Evolutionary conservation across 1,140 invertebrate genomes (phyloP), one percentile per base, ranked within the genome.

Genomic region (Cyrtorhinus lividipennis): DNA sequence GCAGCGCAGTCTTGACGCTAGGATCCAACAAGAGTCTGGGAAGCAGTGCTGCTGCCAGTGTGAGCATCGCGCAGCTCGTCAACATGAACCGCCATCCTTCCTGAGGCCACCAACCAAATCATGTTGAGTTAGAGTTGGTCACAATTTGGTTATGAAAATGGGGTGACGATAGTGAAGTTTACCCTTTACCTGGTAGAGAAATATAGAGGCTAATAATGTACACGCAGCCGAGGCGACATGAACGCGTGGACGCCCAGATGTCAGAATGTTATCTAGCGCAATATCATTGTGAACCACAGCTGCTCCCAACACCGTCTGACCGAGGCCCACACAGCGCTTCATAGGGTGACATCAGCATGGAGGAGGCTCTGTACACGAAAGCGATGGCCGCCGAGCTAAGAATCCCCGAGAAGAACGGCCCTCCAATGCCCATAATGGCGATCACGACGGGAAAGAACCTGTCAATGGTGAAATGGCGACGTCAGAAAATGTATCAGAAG

Each of bases 321-420:
- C 92, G 45, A 92, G 83, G 58, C 93, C 93, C 89, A n/a, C 91
- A 96, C 59, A 95, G 80, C 70, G 94, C 81, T 26, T 92, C 91
- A 77, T 95, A 91, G 59, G 92, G 87, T 62, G 84, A 81, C 91
- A 96, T 92, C 70, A 84, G 81, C 73, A 93, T 80, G 71, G 83
- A 85, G 24, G 92, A 89, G 63, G 90, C 88, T 68, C 87, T 79
- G 73, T 95, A 95, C 45, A 95, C 91, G 72, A 92, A 93, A 38
- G 92, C 90, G 44, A 95, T 85, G n/a, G 87, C 88, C 23, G 92
- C 92, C 79, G 90, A 94, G 71, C 87, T 94, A 2, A 93, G 80
- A 22, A 90, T 84, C 24, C 92, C 92, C 15, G 88, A 90, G 59
- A 89, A 89, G 25, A 90, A 75, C 46, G 92, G 92, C 62, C 84